Evolutionary conservation across 1,140 invertebrate species (phyloP).

Genomic region (Batillaria attramentaria): DNA sequence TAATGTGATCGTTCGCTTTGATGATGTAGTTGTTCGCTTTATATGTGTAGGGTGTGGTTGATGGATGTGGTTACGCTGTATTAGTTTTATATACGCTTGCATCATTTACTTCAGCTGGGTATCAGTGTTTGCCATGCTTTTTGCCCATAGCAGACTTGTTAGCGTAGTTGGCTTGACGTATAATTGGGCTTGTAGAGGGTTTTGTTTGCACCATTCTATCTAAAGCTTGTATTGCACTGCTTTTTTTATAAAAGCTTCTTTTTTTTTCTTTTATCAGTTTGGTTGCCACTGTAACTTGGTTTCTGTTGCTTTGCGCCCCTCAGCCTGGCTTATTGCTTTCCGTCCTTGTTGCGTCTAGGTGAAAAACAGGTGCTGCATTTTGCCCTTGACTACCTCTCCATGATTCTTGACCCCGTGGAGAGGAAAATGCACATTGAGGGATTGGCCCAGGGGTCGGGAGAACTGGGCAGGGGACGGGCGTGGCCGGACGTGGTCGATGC

Average conservation of each 20-base stretch:
- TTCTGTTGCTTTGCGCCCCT: slow-evolving; percentile 21
- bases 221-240: no score
- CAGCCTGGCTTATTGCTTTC: slow-evolving; percentile 35
- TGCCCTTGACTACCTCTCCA: neutral
- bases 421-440: neutral
- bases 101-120: no score
- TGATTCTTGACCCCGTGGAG: slow-evolving; percentile 8
- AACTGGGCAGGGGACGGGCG: neutral
- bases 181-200: no score
- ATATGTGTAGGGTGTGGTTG: no score
- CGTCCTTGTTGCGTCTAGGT: slow-evolving; percentile 30
- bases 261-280: slow-evolving; percentile 5
- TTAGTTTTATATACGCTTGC: no score
- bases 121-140: no score
- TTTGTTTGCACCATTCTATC: no score
- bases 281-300: neutral
- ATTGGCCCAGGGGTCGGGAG: neutral
- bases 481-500: slow-evolving; percentile 5
- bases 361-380: slow-evolving; percentile 26
- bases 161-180: no score
- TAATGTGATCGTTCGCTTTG: no score
- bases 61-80: no score
- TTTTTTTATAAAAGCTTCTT: slow-evolving; percentile 9
- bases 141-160: no score
- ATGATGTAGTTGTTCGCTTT: no score